A percentile compares a stretch with the other conserved stretches of the same genome.
Conservation (phyloP, 2,888 invertebrate species). For the Dynastes maya region DNA sequence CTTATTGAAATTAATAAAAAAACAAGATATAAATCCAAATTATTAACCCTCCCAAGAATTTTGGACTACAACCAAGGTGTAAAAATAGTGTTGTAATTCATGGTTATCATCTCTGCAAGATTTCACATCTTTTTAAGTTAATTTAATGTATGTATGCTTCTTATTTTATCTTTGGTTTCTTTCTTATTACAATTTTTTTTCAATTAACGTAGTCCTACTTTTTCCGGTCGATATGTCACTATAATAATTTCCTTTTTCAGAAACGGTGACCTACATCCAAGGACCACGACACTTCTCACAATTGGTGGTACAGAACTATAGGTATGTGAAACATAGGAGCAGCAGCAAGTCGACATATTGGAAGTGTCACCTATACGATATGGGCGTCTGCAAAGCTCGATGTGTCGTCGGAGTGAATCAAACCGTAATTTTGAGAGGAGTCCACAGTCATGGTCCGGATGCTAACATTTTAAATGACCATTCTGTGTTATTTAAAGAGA, state of each 20-base stretch:
- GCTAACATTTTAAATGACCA: conserved; percentile 41
- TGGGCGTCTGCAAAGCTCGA: conserved; percentile 65
- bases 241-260: conserved; percentile 58
- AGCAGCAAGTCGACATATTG: conserved; percentile 65
- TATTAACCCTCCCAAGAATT: too few species aligned
- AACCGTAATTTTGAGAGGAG: conserved; percentile 59
- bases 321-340: conserved; percentile 67
- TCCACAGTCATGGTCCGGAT: conserved; percentile 58
- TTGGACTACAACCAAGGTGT: neutral
- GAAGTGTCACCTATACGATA: conserved; percentile 67
- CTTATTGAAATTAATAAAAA: too few species aligned
- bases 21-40: too few species aligned
- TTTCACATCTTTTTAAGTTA: too few species aligned
- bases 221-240: neutral
- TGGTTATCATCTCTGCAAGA: too few species aligned
- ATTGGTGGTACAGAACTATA: conserved; percentile 60
- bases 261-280: conserved; percentile 63
- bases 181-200: neutral
- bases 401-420: conserved; percentile 60
- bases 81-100: neutral
- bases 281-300: conserved; percentile 62
- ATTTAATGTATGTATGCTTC: neutral
- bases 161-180: neutral
- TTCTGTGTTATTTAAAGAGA: conserved; percentile 46
- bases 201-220: neutral